Conservation (phyloP, 2,797 vertebrate species). For the Rhinichthys osculus region DNA sequence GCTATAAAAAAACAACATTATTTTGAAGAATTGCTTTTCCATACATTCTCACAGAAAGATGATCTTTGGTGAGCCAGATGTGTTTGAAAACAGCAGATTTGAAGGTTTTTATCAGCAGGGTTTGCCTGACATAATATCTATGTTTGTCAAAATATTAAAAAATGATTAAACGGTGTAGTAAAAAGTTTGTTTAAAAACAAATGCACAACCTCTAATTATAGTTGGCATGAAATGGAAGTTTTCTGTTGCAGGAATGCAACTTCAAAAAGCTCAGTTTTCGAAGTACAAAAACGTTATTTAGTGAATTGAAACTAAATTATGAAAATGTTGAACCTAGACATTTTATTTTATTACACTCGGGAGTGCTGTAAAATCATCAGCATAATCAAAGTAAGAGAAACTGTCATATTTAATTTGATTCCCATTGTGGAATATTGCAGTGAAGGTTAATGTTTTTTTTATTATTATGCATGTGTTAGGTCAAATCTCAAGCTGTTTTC, state of each 20-base stretch:
- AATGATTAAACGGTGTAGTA: background rate
- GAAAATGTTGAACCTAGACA: background rate
- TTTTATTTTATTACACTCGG: background rate
- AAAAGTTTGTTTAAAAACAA: background rate
- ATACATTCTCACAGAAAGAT: slow-evolving; percentile 1
- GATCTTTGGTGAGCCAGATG: background rate
- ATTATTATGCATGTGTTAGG: background rate
- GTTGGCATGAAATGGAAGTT: no score
- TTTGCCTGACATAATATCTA: background rate
- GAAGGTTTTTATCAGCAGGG: background rate
- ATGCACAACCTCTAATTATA: background rate
- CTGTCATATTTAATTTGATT: background rate
- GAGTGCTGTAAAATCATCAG: background rate
- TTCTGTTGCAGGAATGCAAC: no score
- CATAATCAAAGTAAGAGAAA: slow-evolving; percentile 4
- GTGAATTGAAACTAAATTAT: slow-evolving; percentile 12
- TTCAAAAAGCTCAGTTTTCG: no score
- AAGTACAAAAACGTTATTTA: background rate
- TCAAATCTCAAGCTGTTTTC: slow-evolving; percentile 3
- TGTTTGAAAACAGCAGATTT: background rate
- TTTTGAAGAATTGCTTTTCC: background rate
- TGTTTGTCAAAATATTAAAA: background rate
- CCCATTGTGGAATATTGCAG: background rate
- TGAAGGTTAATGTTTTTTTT: slow-evolving; percentile 5
- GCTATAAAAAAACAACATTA: background rate